phyloP scores from a whole-genome alignment of 92 coral and sea anemone genomes.

The Galaxea fascicularis region DNA sequence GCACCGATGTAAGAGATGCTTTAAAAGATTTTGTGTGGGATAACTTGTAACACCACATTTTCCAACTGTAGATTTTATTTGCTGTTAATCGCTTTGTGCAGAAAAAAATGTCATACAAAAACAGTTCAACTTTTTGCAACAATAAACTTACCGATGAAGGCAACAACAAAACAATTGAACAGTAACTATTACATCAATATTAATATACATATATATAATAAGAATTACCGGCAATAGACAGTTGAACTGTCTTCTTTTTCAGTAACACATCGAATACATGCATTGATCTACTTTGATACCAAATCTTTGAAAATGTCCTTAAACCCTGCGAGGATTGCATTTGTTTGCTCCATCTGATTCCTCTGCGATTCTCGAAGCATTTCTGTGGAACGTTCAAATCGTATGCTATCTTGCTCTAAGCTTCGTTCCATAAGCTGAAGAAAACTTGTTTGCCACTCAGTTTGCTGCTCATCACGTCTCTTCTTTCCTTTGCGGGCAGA shows the following conservation, averaged over 20 bases:
- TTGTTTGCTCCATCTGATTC: conserved; percentile 56
- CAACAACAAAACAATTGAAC: conserved; percentile 14
- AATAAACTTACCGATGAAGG: conserved; percentile 27
- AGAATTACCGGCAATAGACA: conserved; percentile 24
- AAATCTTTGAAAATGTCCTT: conserved; percentile 57
- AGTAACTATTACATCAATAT: background rate
- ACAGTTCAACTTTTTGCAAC: conserved; percentile 17
- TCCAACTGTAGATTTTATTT: conserved; percentile 25
- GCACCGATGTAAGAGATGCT: conserved; percentile 32
- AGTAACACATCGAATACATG: conserved; percentile 21
- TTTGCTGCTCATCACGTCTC: conserved; percentile 12
- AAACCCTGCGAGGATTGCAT: conserved; percentile 54
- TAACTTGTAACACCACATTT: conserved; percentile 44
- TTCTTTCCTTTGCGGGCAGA: conserved; percentile 29
- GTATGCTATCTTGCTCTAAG: conserved; percentile 42
- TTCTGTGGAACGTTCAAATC: conserved; percentile 43
- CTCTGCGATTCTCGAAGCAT: conserved; percentile 45
- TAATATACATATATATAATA: conserved; percentile 1
- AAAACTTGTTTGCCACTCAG: conserved; percentile 25
- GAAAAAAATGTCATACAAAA: conserved; percentile 22
- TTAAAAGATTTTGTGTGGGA: conserved; percentile 42
- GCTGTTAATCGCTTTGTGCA: conserved; percentile 29
- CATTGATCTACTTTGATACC: conserved; percentile 28
- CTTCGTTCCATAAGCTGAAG: conserved; percentile 50
- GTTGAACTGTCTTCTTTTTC: conserved; percentile 23